Percentiles rank a stretch among this genome's conserved stretches.
Evolutionary conservation across 2,888 invertebrate genomes (phyloP).

Genomic region (Nasonia oneida): DNA sequence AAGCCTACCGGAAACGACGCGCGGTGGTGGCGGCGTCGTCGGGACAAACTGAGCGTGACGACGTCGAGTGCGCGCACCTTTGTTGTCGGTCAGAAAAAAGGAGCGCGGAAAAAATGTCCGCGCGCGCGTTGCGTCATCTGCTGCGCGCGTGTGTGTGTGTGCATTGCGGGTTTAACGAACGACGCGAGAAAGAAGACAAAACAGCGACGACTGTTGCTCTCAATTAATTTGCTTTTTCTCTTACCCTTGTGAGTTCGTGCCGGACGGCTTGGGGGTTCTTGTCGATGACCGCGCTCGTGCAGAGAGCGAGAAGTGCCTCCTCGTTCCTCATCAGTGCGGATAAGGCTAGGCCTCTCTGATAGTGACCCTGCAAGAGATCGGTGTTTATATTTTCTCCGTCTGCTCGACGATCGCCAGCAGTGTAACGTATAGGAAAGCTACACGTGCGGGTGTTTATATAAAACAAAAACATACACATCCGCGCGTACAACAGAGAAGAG

Average conservation of each 20-base stretch:
- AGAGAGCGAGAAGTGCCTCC: constrained; percentile 82
- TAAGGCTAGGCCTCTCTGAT: constrained; percentile 81
- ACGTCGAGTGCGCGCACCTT: background rate
- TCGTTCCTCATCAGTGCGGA: constrained; percentile 81
- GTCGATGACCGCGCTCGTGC: constrained; percentile 82
- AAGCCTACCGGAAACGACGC: constrained; percentile 53
- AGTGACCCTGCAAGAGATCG: constrained; percentile 81
- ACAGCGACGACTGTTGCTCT: constrained; percentile 26
- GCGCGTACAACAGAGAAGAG: too few relatives aligned
- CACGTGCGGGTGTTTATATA: background rate
- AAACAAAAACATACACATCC: too few relatives aligned
- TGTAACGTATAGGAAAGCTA: background rate
- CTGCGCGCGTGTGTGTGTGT: background rate
- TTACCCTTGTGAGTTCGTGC: constrained; percentile 80
- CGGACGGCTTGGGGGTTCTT: constrained; percentile 80
- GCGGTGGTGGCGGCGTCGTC: constrained; percentile 25
- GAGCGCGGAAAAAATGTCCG: background rate
- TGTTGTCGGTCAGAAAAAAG: constrained; percentile 25
- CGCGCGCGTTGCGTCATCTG: background rate
- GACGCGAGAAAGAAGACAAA: constrained; percentile 1
- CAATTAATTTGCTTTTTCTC: constrained; percentile 51
- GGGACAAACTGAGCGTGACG: constrained; percentile 47
- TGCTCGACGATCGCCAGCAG: background rate
- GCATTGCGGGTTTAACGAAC: background rate
- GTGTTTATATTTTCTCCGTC: constrained; percentile 10